These are phyloP conservation scores for Bombus fervidus DNA, from an alignment of 1,140 invertebrate species.

Conservation along the genomic window DNA sequence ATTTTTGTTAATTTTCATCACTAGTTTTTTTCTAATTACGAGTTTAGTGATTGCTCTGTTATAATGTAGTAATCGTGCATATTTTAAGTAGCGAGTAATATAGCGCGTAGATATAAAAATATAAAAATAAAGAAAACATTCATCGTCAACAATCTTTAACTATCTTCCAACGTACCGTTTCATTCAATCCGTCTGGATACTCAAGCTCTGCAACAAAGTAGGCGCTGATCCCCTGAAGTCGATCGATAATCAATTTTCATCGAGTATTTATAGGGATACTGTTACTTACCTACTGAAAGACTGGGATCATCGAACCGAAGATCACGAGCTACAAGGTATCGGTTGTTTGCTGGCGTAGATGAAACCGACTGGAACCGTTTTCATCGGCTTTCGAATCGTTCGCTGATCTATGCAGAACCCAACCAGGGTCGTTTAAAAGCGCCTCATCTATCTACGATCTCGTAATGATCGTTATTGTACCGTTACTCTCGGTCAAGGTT, in stretches of 20 bases:
- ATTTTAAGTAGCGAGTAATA: too few species aligned
- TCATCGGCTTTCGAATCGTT: constrained; percentile 12
- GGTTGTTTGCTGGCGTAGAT: neutral
- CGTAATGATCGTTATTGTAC: constrained; percentile 67
- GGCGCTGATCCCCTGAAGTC: neutral
- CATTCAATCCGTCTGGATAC: neutral
- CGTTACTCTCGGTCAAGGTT: constrained; percentile 78
- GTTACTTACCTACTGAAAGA: neutral
- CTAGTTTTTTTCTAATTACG: too few species aligned
- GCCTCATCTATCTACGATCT: constrained; percentile 59
- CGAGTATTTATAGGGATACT: neutral
- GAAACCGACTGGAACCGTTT: neutral
- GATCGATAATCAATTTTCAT: neutral
- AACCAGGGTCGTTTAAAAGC: neutral
- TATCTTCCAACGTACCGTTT: too few species aligned
- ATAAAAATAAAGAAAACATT: too few species aligned
- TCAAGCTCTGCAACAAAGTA: neutral
- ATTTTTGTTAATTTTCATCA: too few species aligned
- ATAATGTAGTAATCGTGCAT: too few species aligned
- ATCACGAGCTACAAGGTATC: neutral
- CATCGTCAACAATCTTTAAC: too few species aligned
- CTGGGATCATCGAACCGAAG: constrained; percentile 20
- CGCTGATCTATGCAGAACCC: constrained; percentile 46
- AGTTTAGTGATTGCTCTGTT: too few species aligned
- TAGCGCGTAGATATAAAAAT: too few species aligned